Base-by-base conservation (phyloP, 1,140 invertebrate species). In the Anastatus disparis region DNA sequence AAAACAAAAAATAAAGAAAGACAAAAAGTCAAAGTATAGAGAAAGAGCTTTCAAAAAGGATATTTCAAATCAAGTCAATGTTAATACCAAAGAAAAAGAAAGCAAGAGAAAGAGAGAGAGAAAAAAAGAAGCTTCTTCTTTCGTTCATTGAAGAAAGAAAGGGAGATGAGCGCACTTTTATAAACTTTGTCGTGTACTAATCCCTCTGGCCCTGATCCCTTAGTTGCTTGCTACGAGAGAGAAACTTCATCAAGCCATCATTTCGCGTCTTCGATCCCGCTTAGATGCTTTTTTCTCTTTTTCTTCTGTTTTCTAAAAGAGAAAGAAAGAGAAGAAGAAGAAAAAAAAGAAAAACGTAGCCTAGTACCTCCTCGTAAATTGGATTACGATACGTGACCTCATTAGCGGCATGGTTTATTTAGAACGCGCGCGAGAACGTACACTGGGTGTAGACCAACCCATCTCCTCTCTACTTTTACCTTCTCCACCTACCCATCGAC, bases 181-280 rank as follows among this genome's bases (percentile, higher is more conserved):
- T 81, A 85, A 86, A 85, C 76, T 84, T 85, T 80, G 77, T 79
- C 76, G 70, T 77, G 77, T 76, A 81, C 79, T 84, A 86, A 85
- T 85, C 82, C 77, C 70, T 62, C 67, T 52, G 73, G 68, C 62
- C 70, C 76, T 81, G 79, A 84, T 83, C 82, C 77, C 74, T 40
- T 74, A 42, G 77, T 75, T 72, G 74, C 44, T 38, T 40, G 15
- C 31, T 35, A 6, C 31, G 24, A 17, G 31, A 46, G 67, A 73
- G 70, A 84, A 86, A 84, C 83, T 85, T 85, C 81, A 86, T 85
- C 84, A 84, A 77, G 71, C 77, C 79, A 81, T 85, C 83, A 84
- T 81, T 83, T 81, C 77, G 82, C 76, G 79, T 84, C 71, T 77
- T 75, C 68, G 70, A 74, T 80, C 77, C 77, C 72, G 74, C 75